phyloP scores from a whole-genome alignment of 2,113 vertebrate genomes.

The Cochlearius cochlearius region DNA sequence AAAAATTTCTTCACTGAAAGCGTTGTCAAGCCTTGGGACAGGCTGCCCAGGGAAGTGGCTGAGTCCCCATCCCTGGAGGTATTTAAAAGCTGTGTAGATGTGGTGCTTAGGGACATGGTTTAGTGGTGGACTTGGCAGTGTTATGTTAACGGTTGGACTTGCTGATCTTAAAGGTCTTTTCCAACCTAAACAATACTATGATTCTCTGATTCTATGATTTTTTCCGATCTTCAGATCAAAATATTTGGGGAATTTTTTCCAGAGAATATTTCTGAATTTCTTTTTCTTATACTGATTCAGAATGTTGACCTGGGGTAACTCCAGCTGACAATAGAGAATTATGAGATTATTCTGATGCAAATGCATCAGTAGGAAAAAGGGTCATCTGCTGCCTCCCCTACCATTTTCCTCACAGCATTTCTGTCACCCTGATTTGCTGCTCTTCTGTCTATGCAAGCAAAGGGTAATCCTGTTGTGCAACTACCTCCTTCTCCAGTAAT shows the following conservation, averaged over 20 bases:
- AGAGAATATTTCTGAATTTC: background rate
- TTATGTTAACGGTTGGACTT: too few relatives aligned
- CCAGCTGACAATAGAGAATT: background rate
- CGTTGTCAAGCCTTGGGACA: too few relatives aligned
- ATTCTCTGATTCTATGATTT: too few relatives aligned
- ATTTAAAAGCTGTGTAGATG: too few relatives aligned
- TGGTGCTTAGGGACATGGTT: too few relatives aligned
- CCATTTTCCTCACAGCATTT: background rate
- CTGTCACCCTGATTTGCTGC: background rate
- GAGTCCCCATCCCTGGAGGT: too few relatives aligned
- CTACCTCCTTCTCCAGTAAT: background rate
- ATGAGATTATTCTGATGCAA: background rate
- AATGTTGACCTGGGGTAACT: background rate
- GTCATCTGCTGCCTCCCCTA: background rate
- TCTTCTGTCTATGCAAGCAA: background rate
- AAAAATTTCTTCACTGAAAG: too few relatives aligned
- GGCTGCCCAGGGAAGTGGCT: too few relatives aligned
- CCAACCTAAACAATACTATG: too few relatives aligned
- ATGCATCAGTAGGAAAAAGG: background rate
- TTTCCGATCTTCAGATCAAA: background rate
- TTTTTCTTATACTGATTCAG: background rate
- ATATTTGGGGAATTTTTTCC: background rate
- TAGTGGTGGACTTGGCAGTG: too few relatives aligned
- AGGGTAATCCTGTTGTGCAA: background rate
- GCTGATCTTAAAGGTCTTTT: too few relatives aligned